Conservation (phyloP, 2,888 invertebrate genomes). For the Deilephila porcellus region DNA sequence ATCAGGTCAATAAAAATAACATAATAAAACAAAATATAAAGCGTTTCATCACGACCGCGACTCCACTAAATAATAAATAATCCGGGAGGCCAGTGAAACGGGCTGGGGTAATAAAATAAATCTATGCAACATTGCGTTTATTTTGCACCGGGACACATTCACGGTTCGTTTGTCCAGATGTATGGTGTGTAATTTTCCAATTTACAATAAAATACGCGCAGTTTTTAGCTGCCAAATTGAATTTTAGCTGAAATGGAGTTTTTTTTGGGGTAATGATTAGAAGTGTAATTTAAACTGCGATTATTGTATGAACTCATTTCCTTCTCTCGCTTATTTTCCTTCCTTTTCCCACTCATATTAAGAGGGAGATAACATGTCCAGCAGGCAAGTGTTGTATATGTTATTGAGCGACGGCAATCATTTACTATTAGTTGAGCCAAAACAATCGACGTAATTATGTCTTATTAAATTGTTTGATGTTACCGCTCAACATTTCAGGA, state of each 20-base stretch:
- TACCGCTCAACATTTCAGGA: too few relatives aligned
- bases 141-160: slow-evolving; percentile 27
- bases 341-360: too few relatives aligned
- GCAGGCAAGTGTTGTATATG: too few relatives aligned
- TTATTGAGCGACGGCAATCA: too few relatives aligned
- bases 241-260: slow-evolving; percentile 8
- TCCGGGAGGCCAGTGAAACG: slow-evolving; percentile 8
- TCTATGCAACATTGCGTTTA: slow-evolving; percentile 29
- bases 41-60: neutral
- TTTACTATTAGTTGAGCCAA: too few relatives aligned
- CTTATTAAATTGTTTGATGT: too few relatives aligned
- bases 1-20: too few relatives aligned
- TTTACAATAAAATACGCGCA: slow-evolving; percentile 17
- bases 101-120: slow-evolving; percentile 23
- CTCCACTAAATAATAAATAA: neutral
- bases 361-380: too few relatives aligned
- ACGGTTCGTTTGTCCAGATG: slow-evolving; percentile 31
- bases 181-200: slow-evolving; percentile 31
- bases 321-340: too few relatives aligned
- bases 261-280: neutral
- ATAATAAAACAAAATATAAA: neutral
- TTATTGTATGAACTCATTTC: neutral
- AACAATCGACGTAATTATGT: too few relatives aligned
- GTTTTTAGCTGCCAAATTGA: slow-evolving; percentile 22
- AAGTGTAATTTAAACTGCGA: neutral